Conservation (phyloP, 1,140 invertebrate genomes). For the Dendrolimus kikuchii region DNA sequence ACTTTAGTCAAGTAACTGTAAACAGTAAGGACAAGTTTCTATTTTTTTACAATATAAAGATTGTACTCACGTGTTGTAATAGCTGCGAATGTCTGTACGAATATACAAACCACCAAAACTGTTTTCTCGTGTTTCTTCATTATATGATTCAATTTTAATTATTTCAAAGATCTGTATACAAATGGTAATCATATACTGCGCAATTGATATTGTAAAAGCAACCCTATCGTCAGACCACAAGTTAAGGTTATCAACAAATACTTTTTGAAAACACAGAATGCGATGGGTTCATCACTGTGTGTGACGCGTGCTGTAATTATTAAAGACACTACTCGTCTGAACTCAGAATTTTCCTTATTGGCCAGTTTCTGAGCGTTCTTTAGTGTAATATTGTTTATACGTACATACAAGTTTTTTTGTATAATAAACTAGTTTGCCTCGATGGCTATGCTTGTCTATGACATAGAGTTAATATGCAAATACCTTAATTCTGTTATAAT, state of each 20-base stretch:
- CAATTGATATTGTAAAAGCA: slow-evolving; percentile 26
- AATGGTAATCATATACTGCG: slow-evolving; percentile 4
- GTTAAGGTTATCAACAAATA: slow-evolving; percentile 35
- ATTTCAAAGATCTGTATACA: background rate
- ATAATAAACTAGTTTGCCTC: background rate
- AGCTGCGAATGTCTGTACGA: slow-evolving; percentile 10
- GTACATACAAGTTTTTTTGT: background rate
- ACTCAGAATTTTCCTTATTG: slow-evolving; percentile 20
- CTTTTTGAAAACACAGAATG: slow-evolving; percentile 14
- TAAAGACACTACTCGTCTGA: slow-evolving; percentile 6
- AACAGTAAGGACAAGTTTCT: too few species aligned
- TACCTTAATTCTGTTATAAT: too few species aligned
- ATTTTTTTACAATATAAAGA: too few species aligned
- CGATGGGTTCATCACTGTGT: slow-evolving; percentile 3
- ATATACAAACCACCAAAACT: slow-evolving; percentile 10
- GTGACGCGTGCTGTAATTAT: slow-evolving; percentile 16
- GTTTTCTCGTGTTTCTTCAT: slow-evolving; percentile 13
- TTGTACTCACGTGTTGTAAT: slow-evolving; percentile 19
- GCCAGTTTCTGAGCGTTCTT: background rate
- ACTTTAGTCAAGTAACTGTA: too few species aligned
- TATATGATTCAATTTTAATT: slow-evolving; percentile 4
- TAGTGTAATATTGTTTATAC: too few species aligned
- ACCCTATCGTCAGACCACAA: slow-evolving; percentile 20
- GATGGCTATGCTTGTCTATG: too few species aligned
- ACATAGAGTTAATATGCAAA: too few species aligned